phyloP scores from a whole-genome alignment of 2,113 vertebrate species.

The Ornithorhynchus anatinus region DNA sequence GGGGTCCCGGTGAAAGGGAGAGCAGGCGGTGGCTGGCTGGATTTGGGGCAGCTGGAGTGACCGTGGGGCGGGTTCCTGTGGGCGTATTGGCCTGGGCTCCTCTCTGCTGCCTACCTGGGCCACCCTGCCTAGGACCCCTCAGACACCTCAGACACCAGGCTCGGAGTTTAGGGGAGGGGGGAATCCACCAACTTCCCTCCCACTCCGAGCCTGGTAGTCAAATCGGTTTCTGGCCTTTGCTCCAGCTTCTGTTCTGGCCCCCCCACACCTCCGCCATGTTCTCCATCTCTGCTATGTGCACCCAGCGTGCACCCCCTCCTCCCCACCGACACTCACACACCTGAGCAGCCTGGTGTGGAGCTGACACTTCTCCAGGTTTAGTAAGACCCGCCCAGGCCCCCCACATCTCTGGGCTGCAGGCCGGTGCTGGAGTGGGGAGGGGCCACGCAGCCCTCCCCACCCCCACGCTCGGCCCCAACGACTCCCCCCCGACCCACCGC shows the following conservation, averaged over 20 bases:
- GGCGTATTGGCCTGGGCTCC: background rate
- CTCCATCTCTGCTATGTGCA: background rate
- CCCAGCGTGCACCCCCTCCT: background rate
- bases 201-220: background rate
- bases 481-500: fast-evolving
- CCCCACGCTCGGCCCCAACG: fast-evolving
- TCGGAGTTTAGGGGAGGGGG: too few relatives aligned
- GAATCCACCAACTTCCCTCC: fast-evolving
- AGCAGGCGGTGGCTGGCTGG: background rate
- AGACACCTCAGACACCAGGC: too few relatives aligned
- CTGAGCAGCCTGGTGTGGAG: background rate
- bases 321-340: background rate
- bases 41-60: background rate
- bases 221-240: fast-evolving
- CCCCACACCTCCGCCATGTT: background rate
- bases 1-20: too few relatives aligned
- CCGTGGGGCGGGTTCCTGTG: background rate
- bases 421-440: fast-evolving
- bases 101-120: background rate
- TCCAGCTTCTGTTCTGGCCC: background rate
- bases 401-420: fast-evolving
- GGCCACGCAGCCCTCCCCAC: fast-evolving
- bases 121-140: fast-evolving
- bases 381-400: background rate
- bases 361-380: background rate